Base-by-base conservation (phyloP, 1,140 invertebrate species). In the Ericerus pela region DNA sequence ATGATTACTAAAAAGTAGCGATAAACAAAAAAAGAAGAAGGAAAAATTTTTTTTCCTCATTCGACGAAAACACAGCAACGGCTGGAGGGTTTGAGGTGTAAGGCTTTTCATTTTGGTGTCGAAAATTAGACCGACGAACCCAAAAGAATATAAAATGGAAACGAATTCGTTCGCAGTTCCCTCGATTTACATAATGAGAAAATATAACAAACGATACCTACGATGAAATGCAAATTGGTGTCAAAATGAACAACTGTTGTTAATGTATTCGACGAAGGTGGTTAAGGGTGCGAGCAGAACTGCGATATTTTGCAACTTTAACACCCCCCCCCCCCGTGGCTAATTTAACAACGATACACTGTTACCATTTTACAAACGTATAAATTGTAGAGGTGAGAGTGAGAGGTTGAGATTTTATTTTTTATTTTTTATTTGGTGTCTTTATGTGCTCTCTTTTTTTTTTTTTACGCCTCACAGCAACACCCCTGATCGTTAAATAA, bases 191-290 rank as follows among this genome's bases (percentile, higher is more conserved):
- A 47, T 47, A 47, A 47, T 47, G 41, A 47, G 41, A 47, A 47
- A 24, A 47, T 24, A 22, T 10, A 8, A n/a, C 41, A 47, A 47
- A 47, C 41, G 26, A 47, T 47, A n/a, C n/a, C n/a, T n/a, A 16
- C 14, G 41, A 47, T 47, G 41, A 47, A 47, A 47, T 47, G 41
- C 26, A 47, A 47, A 47, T 47, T 47, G 41, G 41, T 47, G 41
- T 47, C 41, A 47, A 47, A 47, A 47, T 47, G 41, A 47, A 22
- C 41, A 47, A 47, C 41, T 47, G 41, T 24, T 47, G 41, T 24
- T 47, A 47, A 47, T 47, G 41, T 47, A 47, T 47, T 47, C 41
- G 41, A n/a, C n/a, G n/a, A n/a, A n/a, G n/a, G n/a, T n/a, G n/a
- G n/a, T n/a, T n/a, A n/a, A 24, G 41, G 41, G 41, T 47, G 26